These are phyloP conservation scores for Ypsolopha sequella DNA, from an alignment of 2,888 invertebrate species.

Conservation along the genomic window DNA sequence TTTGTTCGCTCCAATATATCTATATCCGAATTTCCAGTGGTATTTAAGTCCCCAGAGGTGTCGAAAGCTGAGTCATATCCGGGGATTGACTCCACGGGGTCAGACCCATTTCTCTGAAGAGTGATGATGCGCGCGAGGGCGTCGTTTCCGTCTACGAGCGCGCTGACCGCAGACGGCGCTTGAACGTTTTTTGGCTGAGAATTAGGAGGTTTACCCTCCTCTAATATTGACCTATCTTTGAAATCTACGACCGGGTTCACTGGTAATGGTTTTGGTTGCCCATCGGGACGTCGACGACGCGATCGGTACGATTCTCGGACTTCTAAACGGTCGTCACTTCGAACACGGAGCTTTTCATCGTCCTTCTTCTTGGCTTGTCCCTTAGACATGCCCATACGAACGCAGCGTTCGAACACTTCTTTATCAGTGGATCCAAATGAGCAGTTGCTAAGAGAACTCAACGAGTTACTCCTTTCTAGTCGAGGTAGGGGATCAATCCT, in stretches of 20 bases:
- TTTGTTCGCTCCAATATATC: constrained; percentile 17
- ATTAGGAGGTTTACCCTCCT: constrained; percentile 74
- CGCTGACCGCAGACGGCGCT: constrained; percentile 79
- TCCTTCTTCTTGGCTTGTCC: constrained; percentile 19
- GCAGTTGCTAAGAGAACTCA: constrained; percentile 42
- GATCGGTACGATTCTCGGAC: constrained; percentile 15
- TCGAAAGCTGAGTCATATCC: constrained; percentile 22
- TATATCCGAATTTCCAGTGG: not conserved
- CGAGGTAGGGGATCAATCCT: constrained; percentile 24
- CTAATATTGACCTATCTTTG: constrained; percentile 50
- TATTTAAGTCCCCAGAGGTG: not conserved
- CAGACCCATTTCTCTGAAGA: constrained; percentile 61
- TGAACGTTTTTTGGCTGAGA: constrained; percentile 79
- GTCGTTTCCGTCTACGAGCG: constrained; percentile 57
- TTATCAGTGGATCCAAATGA: constrained; percentile 60
- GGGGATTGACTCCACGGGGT: constrained; percentile 11
- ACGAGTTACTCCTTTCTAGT: constrained; percentile 31
- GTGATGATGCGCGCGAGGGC: constrained; percentile 17
- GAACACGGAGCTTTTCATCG: constrained; percentile 20
- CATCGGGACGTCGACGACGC: constrained; percentile 13
- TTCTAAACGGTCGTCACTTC: constrained; percentile 32
- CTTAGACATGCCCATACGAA: constrained; percentile 78
- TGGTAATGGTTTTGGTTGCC: constrained; percentile 2
- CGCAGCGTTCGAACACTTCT: constrained; percentile 78
- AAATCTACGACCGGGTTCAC: constrained; percentile 28